Conservation (phyloP, 2,888 invertebrate genomes). For the Stenolophus ochropezus region DNA sequence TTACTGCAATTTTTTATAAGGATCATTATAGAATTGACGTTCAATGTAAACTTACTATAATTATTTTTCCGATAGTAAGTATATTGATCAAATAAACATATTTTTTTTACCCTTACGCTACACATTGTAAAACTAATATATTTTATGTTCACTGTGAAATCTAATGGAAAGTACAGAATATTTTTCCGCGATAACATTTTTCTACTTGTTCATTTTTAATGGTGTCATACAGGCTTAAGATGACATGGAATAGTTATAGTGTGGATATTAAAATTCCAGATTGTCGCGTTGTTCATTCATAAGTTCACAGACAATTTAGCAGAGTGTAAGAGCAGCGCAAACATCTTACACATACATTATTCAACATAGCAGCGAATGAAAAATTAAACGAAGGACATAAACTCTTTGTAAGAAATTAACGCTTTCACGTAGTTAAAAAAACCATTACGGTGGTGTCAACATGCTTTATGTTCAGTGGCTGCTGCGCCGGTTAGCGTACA, state of each 20-base stretch:
- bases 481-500: too few relatives aligned
- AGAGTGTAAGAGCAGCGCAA: constrained; percentile 13
- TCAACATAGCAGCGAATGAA: constrained; percentile 33
- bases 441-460: constrained; percentile 5
- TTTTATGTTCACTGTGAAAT: too few relatives aligned
- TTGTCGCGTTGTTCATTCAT: constrained; percentile 34
- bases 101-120: too few relatives aligned
- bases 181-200: too few relatives aligned
- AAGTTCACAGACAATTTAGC: constrained; percentile 34
- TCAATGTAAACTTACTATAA: too few relatives aligned
- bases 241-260: neutral
- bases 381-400: constrained; percentile 33
- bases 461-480: constrained; percentile 3
- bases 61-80: too few relatives aligned
- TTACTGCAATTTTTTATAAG: too few relatives aligned
- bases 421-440: constrained; percentile 27
- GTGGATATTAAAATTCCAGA: constrained; percentile 3
- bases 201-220: too few relatives aligned
- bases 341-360: constrained; percentile 37
- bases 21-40: too few relatives aligned
- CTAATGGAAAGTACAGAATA: too few relatives aligned
- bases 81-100: too few relatives aligned
- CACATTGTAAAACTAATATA: too few relatives aligned
- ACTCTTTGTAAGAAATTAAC: constrained; percentile 32
- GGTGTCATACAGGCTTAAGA: neutral